phyloP scores from a whole-genome alignment of 2,797 vertebrate species.

The Sebastes variabilis region DNA sequence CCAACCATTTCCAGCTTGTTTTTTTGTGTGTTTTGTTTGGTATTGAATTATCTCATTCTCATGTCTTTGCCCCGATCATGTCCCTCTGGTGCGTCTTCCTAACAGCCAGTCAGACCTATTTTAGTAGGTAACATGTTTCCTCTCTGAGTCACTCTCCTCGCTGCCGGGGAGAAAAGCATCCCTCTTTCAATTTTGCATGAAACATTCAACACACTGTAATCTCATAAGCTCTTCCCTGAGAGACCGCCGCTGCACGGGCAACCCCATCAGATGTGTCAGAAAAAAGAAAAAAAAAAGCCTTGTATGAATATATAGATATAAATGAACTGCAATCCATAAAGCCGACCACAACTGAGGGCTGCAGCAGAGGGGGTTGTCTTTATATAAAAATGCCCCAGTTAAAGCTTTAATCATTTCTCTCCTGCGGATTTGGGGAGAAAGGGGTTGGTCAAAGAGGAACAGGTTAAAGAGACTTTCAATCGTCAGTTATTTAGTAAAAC shows the following conservation, averaged over 20 bases:
- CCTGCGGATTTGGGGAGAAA: neutral
- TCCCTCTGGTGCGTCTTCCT: neutral
- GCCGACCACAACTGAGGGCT: conserved; percentile 6
- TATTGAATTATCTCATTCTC: neutral
- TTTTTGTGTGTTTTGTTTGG: neutral
- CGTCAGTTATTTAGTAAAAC: conserved; percentile 1
- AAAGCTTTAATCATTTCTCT: conserved; percentile 31
- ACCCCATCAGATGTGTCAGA: conserved; percentile 22
- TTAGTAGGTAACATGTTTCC: conserved; percentile 3
- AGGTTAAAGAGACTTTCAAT: conserved; percentile 13
- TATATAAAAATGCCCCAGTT: conserved; percentile 12
- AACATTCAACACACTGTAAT: conserved; percentile 21
- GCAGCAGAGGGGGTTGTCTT: conserved; percentile 9
- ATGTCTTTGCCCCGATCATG: neutral
- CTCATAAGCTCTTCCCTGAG: conserved; percentile 48
- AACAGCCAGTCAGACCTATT: conserved; percentile 14
- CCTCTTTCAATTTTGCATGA: conserved; percentile 32
- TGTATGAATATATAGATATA: conserved; percentile 4
- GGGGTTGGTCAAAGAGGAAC: neutral
- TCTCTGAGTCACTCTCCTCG: conserved; percentile 14
- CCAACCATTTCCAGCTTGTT: neutral
- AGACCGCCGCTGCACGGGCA: conserved; percentile 4
- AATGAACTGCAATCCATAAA: conserved; percentile 43
- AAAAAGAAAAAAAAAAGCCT: conserved; percentile 3
- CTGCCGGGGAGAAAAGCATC: conserved; percentile 18